phyloP scores from a whole-genome alignment of 2,888 invertebrate genomes.

The Cataglyphis altisquamis region DNA sequence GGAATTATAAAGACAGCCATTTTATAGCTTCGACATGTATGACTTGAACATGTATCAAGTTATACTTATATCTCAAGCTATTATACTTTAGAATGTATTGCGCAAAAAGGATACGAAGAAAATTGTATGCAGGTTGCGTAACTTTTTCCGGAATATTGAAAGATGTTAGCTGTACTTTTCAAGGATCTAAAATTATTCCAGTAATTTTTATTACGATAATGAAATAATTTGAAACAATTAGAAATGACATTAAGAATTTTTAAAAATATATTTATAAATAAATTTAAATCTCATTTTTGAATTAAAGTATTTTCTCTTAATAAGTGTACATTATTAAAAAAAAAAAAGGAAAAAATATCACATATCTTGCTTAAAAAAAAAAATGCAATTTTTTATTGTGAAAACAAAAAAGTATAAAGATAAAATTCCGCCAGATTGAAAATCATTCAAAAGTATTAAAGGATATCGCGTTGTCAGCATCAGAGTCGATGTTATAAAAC shows the following conservation, averaged over 20 bases:
- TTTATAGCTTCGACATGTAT: conserved; percentile 26
- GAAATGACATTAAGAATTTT: background rate
- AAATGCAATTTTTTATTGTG: background rate
- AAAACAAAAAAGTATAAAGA: background rate
- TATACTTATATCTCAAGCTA: background rate
- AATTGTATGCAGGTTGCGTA: background rate
- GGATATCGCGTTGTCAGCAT: background rate
- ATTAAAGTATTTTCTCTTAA: background rate
- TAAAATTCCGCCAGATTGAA: background rate
- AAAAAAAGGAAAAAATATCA: background rate
- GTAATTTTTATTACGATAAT: background rate
- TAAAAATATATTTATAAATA: background rate
- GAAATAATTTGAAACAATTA: background rate
- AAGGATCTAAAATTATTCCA: background rate
- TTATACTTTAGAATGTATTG: background rate
- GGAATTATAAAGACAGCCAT: background rate
- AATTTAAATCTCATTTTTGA: background rate
- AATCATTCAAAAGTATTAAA: background rate
- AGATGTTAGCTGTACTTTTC: background rate
- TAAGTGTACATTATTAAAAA: background rate
- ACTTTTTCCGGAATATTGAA: background rate
- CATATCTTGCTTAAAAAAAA: background rate
- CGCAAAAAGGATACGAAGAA: background rate
- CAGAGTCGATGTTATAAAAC: background rate
- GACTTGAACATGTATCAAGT: conserved; percentile 54